phyloP scores from a whole-genome alignment of 2,888 invertebrate species.

The Urechis unicinctus region DNA sequence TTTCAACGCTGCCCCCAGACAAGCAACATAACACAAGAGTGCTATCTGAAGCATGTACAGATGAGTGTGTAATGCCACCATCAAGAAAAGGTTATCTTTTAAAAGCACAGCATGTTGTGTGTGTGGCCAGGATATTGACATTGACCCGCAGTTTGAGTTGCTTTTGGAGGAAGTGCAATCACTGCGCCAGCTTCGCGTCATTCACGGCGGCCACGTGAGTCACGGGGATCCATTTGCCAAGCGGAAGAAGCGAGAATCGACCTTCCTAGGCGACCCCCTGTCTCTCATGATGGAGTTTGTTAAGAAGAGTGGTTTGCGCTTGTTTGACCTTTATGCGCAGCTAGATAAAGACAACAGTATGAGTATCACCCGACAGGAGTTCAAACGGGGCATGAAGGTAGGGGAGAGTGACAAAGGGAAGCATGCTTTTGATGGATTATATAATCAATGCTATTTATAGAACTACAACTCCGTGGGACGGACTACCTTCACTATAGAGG shows the following conservation, averaged over 20 bases:
- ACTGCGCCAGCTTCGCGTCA: background rate
- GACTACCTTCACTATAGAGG: too few species aligned
- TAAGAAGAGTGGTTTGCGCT: constrained; percentile 3
- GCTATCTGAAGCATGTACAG: too few species aligned
- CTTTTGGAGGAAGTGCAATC: constrained; percentile 4
- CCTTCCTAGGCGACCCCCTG: constrained; percentile 5
- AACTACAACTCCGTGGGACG: too few species aligned
- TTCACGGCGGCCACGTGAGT: constrained; percentile 7
- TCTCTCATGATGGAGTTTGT: constrained; percentile 2
- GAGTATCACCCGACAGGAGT: constrained; percentile 3
- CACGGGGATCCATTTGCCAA: constrained; percentile 1
- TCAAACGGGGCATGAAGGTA: constrained; percentile 9
- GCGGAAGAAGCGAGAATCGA: background rate
- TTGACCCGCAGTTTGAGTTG: constrained; percentile 1
- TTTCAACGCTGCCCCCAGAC: too few species aligned
- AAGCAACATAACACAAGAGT: too few species aligned
- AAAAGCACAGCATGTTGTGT: too few species aligned
- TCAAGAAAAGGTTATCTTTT: too few species aligned
- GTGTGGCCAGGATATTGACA: constrained; percentile 9
- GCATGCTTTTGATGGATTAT: background rate
- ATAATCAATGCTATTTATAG: background rate
- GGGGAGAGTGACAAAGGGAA: background rate
- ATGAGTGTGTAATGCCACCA: too few species aligned
- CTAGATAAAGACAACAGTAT: constrained; percentile 11
- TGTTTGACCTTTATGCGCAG: constrained; percentile 10